Conservation (phyloP, 1,140 invertebrate species). For the Bursaphelenchus mucronatus region DNA sequence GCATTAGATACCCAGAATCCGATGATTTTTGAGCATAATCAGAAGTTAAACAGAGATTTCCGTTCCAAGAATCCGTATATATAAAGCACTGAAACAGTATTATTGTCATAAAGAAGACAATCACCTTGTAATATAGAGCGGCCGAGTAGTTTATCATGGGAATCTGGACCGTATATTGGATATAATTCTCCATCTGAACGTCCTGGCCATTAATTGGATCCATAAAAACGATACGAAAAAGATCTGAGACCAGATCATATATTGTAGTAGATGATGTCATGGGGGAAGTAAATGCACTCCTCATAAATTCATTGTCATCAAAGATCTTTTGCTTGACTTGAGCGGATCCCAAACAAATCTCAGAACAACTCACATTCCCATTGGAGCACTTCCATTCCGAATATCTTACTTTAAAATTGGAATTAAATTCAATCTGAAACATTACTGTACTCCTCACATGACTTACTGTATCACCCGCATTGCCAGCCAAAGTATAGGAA, state of each 20-base stretch:
- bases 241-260: conserved; percentile 3
- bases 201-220: conserved; percentile 11
- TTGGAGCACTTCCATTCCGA: conserved; percentile 1
- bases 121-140: conserved; percentile 10
- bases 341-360: conserved; percentile 1
- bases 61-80: background rate
- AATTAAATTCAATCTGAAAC: background rate
- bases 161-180: conserved; percentile 7
- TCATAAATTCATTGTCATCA: conserved; percentile 6
- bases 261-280: background rate
- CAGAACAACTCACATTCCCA: conserved; percentile 1
- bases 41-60: background rate
- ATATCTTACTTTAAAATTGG: conserved; percentile 5
- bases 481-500: background rate
- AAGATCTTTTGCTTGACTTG: conserved; percentile 3
- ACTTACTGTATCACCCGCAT: background rate
- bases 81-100: too few relatives aligned
- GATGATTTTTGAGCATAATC: background rate
- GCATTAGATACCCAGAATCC: background rate
- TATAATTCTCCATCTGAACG: background rate
- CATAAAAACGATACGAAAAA: conserved; percentile 5
- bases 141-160: conserved; percentile 4
- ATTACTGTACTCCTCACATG: too few relatives aligned
- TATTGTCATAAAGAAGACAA: background rate
- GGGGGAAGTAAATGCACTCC: background rate